A percentile compares a stretch with the other conserved stretches of the same genome.
Evolutionary conservation across 2,888 invertebrate species (phyloP).

Genomic region (Amphipoea oculea): DNA sequence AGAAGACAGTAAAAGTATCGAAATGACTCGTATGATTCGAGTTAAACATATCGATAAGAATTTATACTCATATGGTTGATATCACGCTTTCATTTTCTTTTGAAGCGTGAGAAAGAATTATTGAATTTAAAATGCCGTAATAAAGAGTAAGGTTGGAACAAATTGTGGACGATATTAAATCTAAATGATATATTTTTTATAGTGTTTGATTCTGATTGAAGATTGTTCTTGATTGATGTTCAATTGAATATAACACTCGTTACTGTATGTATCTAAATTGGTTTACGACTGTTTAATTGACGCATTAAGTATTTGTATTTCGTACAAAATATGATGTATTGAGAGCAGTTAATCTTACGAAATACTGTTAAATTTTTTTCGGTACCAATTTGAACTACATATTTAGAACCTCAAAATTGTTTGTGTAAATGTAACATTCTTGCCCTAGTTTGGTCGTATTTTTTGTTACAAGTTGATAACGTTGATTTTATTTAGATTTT

Average conservation of each 20-base stretch:
- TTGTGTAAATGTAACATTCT: conserved; percentile 50
- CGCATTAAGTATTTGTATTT: conserved; percentile 36
- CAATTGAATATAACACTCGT: conserved; percentile 50
- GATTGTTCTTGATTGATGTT: conserved; percentile 51
- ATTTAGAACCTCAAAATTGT: conserved; percentile 38
- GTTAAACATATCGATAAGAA: conserved; percentile 29
- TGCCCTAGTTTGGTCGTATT: conserved; percentile 30
- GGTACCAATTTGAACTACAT: conserved; percentile 34
- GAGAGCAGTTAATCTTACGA: conserved; percentile 23
- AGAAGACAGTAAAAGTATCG: conserved; percentile 22
- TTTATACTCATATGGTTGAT: conserved; percentile 17
- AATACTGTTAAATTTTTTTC: conserved; percentile 31
- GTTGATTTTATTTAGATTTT: conserved; percentile 14
- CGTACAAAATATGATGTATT: conserved; percentile 38
- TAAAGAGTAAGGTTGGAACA: conserved; percentile 64
- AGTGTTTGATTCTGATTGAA: conserved; percentile 58
- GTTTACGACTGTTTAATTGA: conserved; percentile 56
- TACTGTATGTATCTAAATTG: conserved; percentile 43
- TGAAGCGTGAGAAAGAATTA: conserved; percentile 67
- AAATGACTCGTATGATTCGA: conserved; percentile 28
- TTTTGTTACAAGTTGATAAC: conserved; percentile 5
- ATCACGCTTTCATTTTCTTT: conserved; percentile 71
- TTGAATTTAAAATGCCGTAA: conserved; percentile 49
- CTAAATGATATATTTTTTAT: conserved; percentile 46
- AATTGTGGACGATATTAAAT: conserved; percentile 54